These are phyloP conservation scores for Saturnia japonica DNA, from an alignment of 2,888 invertebrate genomes.

Conservation along the genomic window DNA sequence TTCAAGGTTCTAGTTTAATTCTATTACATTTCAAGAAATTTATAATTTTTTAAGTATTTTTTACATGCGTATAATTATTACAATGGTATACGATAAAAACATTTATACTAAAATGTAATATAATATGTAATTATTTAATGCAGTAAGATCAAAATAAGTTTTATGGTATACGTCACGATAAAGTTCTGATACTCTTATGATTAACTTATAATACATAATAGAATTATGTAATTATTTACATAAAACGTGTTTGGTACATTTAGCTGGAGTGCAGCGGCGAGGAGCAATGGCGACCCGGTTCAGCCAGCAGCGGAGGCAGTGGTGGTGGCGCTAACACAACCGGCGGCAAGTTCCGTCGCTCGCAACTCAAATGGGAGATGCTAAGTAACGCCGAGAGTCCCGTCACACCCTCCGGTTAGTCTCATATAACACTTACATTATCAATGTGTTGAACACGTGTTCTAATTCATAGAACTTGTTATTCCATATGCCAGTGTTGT, in stretches of 20 bases:
- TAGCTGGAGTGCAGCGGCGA: constrained; percentile 76
- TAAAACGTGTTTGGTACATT: constrained; percentile 8
- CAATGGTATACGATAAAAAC: no score
- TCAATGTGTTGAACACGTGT: constrained; percentile 6
- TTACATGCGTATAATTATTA: no score
- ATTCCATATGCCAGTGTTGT: constrained; percentile 1
- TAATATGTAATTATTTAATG: no score
- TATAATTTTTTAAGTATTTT: no score
- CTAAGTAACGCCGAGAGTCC: constrained; percentile 82
- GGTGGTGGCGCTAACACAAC: constrained; percentile 80
- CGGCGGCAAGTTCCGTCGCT: constrained; percentile 86
- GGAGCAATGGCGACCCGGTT: constrained; percentile 72
- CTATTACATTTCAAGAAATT: no score
- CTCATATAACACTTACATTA: not conserved
- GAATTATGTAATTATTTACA: no score
- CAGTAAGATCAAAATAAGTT: no score
- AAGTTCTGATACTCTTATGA: no score
- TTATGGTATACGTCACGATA: no score
- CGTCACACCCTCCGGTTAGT: constrained; percentile 66
- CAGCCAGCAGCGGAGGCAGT: constrained; percentile 71
- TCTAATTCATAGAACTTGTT: not conserved
- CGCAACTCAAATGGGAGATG: constrained; percentile 92
- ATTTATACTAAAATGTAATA: no score
- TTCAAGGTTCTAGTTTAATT: not conserved
- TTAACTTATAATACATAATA: no score